phyloP scores from a whole-genome alignment of 2,888 invertebrate species.

The Sinodicranocentrus sp. region DNA sequence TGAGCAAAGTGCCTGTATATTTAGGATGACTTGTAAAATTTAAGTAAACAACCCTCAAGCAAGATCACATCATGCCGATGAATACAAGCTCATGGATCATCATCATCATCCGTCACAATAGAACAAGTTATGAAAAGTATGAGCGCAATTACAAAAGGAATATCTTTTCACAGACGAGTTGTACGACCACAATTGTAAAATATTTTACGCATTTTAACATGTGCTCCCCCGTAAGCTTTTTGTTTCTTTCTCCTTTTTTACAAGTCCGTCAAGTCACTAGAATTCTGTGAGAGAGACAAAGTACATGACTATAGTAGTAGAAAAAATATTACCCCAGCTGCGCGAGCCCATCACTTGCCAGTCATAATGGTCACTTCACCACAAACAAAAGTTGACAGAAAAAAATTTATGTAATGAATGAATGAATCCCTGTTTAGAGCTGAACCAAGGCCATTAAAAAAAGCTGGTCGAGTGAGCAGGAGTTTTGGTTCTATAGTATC shows the following conservation, averaged over 20 bases:
- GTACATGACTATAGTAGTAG: too few relatives aligned
- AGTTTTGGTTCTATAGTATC: background rate
- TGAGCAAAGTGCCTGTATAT: constrained; percentile 18
- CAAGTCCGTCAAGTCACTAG: background rate
- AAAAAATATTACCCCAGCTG: constrained; percentile 16
- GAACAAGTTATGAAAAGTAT: constrained; percentile 7
- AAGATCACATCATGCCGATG: constrained; percentile 38
- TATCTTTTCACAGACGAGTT: constrained; percentile 21
- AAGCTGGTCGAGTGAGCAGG: constrained; percentile 17
- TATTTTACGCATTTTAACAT: constrained; percentile 57
- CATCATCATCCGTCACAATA: constrained; percentile 27
- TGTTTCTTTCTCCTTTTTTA: constrained; percentile 1
- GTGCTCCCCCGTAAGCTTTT: background rate
- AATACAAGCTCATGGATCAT: constrained; percentile 24
- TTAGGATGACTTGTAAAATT: constrained; percentile 27
- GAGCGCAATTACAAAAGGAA: constrained; percentile 1
- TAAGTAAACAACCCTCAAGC: constrained; percentile 53
- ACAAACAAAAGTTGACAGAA: constrained; percentile 45
- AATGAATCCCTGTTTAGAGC: constrained; percentile 6
- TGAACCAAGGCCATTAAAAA: constrained; percentile 40
- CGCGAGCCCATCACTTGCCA: constrained; percentile 16
- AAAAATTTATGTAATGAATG: constrained; percentile 59
- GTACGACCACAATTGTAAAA: constrained; percentile 20
- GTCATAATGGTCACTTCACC: constrained; percentile 39
- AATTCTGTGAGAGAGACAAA: too few relatives aligned